Percentiles rank a stretch among this genome's conserved stretches.
phyloP scores from a whole-genome alignment of 2,797 vertebrate species.

The Periparus ater region DNA sequence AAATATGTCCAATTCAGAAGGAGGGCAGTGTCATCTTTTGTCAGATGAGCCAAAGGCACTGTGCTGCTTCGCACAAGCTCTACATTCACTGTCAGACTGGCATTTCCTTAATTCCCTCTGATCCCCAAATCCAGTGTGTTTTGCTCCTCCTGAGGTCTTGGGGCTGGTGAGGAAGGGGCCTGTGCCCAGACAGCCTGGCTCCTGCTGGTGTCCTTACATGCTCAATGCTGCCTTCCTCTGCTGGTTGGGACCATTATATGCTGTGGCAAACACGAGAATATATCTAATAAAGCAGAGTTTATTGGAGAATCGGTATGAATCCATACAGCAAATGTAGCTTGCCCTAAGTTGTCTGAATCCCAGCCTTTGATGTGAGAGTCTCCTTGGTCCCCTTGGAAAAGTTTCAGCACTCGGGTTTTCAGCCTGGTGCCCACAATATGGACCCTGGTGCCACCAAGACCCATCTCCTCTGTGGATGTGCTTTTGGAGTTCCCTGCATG shows the following conservation, averaged over 20 bases:
- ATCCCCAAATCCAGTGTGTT: neutral
- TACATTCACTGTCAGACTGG: fast-evolving
- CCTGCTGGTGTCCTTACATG: neutral
- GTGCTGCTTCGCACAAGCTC: neutral
- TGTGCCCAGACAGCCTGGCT: neutral
- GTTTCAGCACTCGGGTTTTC: neutral
- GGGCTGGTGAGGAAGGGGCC: neutral
- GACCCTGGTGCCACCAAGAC: neutral
- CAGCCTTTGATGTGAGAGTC: neutral
- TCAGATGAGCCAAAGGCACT: neutral
- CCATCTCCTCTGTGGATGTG: neutral
- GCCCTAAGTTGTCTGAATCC: neutral
- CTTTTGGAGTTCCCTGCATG: neutral
- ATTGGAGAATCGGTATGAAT: neutral
- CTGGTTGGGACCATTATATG: neutral
- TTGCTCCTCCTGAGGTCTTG: neutral
- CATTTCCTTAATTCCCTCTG: neutral
- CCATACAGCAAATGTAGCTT: neutral
- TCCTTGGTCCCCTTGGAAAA: neutral
- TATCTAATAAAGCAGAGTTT: neutral
- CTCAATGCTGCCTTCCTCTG: neutral
- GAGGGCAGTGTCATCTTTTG: neutral
- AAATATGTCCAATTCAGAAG: neutral
- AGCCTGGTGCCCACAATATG: neutral
- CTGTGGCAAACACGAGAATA: neutral